A percentile compares a stretch with the other conserved stretches of the same genome.
Conservation (phyloP, 2,797 vertebrate genomes). For the Australoheros facetus region DNA sequence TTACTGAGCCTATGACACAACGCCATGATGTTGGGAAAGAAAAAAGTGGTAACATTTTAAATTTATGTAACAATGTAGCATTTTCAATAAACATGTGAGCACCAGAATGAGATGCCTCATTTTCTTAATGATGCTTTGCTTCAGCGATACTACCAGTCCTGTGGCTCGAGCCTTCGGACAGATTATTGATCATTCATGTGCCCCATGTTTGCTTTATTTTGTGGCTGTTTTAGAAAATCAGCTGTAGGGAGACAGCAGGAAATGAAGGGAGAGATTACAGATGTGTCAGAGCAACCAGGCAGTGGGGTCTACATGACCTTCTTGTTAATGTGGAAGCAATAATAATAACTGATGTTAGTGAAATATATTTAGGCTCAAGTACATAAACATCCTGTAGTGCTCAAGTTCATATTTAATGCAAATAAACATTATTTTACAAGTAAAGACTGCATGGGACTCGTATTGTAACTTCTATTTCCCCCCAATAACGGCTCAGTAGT, state of each 20-base stretch:
- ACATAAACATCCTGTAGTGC: background rate
- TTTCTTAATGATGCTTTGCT: background rate
- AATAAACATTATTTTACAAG: background rate
- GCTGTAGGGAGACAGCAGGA: background rate
- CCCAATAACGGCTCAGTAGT: background rate
- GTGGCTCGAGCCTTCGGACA: background rate
- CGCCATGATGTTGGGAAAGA: too few relatives aligned
- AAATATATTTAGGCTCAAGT: background rate
- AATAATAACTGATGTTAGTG: background rate
- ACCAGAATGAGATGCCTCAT: too few relatives aligned
- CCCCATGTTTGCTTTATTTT: background rate
- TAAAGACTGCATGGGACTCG: too few relatives aligned
- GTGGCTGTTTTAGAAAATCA: background rate
- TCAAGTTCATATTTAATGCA: background rate
- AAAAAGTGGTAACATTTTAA: too few relatives aligned
- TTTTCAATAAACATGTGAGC: too few relatives aligned
- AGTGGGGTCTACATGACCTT: background rate
- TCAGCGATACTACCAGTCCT: background rate
- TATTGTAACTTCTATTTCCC: background rate
- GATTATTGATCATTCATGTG: constrained; percentile 1
- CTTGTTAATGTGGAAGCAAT: background rate
- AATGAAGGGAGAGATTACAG: background rate
- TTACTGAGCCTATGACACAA: too few relatives aligned
- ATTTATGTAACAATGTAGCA: too few relatives aligned
- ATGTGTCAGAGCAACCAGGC: background rate